Evolutionary conservation across 2,113 vertebrate species (phyloP).

Genomic region (Rostratula benghalensis): DNA sequence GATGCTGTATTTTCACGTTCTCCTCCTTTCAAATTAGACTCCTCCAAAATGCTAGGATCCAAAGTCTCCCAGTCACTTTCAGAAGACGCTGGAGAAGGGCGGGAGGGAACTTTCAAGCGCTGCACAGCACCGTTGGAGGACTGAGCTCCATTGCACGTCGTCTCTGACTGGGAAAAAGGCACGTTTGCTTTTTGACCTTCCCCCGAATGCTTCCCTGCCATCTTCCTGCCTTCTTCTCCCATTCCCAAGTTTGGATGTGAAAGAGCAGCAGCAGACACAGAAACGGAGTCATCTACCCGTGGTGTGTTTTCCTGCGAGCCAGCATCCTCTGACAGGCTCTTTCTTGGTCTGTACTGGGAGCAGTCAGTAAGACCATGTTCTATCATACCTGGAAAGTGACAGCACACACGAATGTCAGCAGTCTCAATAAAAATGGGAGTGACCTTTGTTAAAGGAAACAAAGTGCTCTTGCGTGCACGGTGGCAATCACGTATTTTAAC

Average conservation of each 20-base stretch:
- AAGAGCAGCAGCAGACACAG: constrained; percentile 73
- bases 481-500: not conserved
- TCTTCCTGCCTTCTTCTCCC: constrained; percentile 15
- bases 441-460: not conserved
- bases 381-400: constrained; percentile 84
- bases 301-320: constrained; percentile 61
- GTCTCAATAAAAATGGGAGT: not conserved
- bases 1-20: constrained; percentile 17
- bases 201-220: not conserved
- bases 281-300: constrained; percentile 72
- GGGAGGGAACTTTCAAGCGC: constrained; percentile 78
- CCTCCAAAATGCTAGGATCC: constrained; percentile 87
- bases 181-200: not conserved
- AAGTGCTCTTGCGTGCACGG: not conserved
- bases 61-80: constrained; percentile 98
- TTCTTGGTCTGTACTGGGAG: constrained; percentile 89
- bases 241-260: constrained; percentile 25
- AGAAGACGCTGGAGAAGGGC: constrained; percentile 83
- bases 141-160: constrained; percentile 35
- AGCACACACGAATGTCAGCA: not conserved
- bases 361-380: constrained; percentile 94
- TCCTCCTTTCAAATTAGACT: constrained; percentile 68
- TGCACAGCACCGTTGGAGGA: constrained; percentile 46
- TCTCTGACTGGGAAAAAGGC: constrained; percentile 18
- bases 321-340: constrained; percentile 85